Evolutionary conservation across 2,888 invertebrate genomes (phyloP).

Genomic region (Hipparchia semele): DNA sequence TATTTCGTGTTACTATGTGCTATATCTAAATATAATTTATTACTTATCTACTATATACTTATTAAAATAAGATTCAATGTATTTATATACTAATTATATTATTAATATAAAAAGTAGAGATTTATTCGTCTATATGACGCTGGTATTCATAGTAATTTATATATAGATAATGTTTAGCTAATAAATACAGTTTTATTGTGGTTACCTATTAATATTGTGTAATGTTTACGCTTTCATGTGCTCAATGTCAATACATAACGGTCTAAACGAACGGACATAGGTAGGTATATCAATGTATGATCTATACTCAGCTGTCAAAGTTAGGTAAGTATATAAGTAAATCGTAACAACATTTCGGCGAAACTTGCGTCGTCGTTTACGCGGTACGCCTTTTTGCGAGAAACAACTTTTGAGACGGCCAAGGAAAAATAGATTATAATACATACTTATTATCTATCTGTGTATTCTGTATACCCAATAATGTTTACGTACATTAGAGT

Average conservation of each 20-base stretch:
- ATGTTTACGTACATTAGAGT: slow-evolving; percentile 9
- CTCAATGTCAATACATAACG: slow-evolving; percentile 74
- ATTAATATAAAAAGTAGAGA: slow-evolving; percentile 52
- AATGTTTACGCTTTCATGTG: slow-evolving; percentile 75
- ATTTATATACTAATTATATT: slow-evolving; percentile 53
- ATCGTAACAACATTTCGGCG: too few species aligned
- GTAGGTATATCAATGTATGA: slow-evolving; percentile 15
- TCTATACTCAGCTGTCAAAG: too few species aligned
- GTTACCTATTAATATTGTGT: slow-evolving; percentile 48
- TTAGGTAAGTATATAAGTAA: too few species aligned
- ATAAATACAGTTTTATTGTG: slow-evolving; percentile 51
- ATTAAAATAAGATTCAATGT: slow-evolving; percentile 72
- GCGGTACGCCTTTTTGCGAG: too few species aligned
- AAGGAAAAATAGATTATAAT: neutral
- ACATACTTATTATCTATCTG: neutral
- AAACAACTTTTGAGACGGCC: too few species aligned
- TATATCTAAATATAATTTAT: slow-evolving; percentile 55
- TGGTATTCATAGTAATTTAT: slow-evolving; percentile 66
- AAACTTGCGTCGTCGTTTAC: too few species aligned
- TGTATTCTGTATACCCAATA: slow-evolving; percentile 15
- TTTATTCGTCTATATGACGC: slow-evolving; percentile 78
- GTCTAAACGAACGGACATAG: slow-evolving; percentile 57
- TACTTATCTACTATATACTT: slow-evolving; percentile 39
- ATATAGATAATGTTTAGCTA: slow-evolving; percentile 53
- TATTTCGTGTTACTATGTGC: slow-evolving; percentile 54